Evolutionary conservation across 1,140 invertebrate genomes (phyloP), one percentile per base, ranked within the genome.

Genomic region (Carposina sasakii): DNA sequence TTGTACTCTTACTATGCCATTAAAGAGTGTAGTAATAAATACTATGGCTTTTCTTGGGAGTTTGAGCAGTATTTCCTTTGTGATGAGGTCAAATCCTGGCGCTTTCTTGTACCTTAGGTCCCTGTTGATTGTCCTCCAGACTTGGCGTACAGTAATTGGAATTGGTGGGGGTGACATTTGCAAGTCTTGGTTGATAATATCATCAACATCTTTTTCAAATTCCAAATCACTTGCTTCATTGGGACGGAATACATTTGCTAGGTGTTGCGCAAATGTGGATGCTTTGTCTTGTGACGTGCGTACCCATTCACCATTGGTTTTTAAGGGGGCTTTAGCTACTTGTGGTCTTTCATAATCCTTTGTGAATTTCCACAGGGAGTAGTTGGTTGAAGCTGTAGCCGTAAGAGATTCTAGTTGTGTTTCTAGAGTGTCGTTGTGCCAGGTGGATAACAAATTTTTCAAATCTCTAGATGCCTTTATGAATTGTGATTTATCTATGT

Each of bases 341-440:
- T 21, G 17, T 20, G 36, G 36, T 21, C 36, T 39, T 10, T 39
- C 22, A 10, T 21, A 22, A 21, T 13, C 22, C 2, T 39, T 39
- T 21, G 36, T 39, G 22, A 39, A 39, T 22, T 39, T 39, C 36
- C 36, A 39, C 9, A 39, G 19, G n/a, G 36, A 39, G 36, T 39
- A 39, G 19, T 39, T 22, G 13, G 17, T 39, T 2, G 36, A 39
- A 21, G 36, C 36, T 12, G 36, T 39, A 9, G 36, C 36, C 10
- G 36, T 21, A 2, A 39, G 19, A 10, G 36, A 39, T 12, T 39
- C 17, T 10, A 39, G 5, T 39, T 39, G 10, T 21, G 6, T 21
- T 21, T 20, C 19, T 3, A 39, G 36, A 3, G 36, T 39, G 19
- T 39, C 22, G 19, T 45, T 13, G 8, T 45, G 28, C 43, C 43